Conservation (phyloP, 1,140 invertebrate species). For the Drosophila cardini region DNA sequence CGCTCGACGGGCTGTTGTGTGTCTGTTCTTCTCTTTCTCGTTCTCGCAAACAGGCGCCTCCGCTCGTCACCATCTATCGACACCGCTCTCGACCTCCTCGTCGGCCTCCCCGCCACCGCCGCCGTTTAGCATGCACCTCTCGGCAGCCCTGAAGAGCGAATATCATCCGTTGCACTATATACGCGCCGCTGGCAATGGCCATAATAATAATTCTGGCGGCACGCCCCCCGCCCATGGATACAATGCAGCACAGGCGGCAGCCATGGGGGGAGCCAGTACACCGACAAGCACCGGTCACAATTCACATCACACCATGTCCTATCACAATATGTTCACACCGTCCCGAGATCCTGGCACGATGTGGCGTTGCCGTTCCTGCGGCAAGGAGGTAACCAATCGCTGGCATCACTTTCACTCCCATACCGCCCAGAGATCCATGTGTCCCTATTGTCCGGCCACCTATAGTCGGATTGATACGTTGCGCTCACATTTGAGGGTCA, state of each 20-base stretch:
- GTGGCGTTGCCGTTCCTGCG: constrained; percentile 92
- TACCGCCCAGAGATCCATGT: constrained; percentile 90
- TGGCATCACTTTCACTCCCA: constrained; percentile 95
- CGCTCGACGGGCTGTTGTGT: constrained; percentile 83
- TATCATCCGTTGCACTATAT: constrained; percentile 77
- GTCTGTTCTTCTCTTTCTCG: constrained; percentile 84
- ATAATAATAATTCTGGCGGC: constrained; percentile 56
- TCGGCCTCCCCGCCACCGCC: constrained; percentile 78
- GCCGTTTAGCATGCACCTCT: constrained; percentile 75
- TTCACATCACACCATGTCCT: constrained; percentile 87
- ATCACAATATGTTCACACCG: constrained; percentile 92
- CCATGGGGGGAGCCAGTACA: constrained; percentile 41
- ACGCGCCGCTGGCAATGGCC: constrained; percentile 66
- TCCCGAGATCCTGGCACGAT: constrained; percentile 88
- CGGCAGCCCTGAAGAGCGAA: constrained; percentile 77
- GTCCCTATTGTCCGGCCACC: constrained; percentile 92
- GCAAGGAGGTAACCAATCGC: constrained; percentile 93
- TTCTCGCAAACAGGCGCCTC: constrained; percentile 80
- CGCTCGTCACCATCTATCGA: constrained; percentile 81
- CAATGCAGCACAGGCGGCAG: constrained; percentile 47
- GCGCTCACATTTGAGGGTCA: constrained; percentile 90
- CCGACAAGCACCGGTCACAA: constrained; percentile 64
- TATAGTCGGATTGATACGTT: constrained; percentile 94
- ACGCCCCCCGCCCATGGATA: constrained; percentile 66
- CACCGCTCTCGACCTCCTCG: constrained; percentile 77